A percentile compares a stretch with the other conserved stretches of the same genome.
phyloP scores from a whole-genome alignment of 2,797 vertebrate genomes.

The Oceanodroma leucorhoa region DNA sequence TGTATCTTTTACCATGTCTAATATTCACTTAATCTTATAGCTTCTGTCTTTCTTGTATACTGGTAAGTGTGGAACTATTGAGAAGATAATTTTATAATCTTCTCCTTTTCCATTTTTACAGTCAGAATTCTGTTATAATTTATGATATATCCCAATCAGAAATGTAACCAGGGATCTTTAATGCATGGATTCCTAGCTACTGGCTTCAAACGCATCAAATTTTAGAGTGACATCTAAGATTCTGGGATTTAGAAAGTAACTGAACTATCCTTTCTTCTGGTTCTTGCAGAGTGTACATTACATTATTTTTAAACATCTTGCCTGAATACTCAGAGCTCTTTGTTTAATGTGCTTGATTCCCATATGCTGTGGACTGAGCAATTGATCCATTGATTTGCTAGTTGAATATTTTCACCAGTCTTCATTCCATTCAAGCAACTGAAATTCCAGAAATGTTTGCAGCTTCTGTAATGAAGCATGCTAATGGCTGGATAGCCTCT shows the following conservation, averaged over 20 bases:
- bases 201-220: neutral
- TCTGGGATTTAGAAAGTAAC: neutral
- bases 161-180: neutral
- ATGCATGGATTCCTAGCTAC: neutral
- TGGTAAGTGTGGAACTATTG: neutral
- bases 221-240: neutral
- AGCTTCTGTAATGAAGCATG: neutral
- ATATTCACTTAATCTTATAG: neutral
- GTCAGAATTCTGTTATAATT: neutral
- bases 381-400: neutral
- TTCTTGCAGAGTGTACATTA: neutral
- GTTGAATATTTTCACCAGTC: neutral
- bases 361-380: neutral
- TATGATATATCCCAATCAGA: neutral
- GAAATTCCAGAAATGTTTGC: neutral
- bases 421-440: neutral
- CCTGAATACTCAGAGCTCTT: neutral
- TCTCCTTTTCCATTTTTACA: neutral
- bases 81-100: neutral
- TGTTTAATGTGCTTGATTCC: neutral
- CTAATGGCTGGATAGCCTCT: neutral
- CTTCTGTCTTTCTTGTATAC: neutral
- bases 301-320: neutral
- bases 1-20: neutral
- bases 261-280: neutral